phyloP scores from a whole-genome alignment of 92 coral and sea anemone genomes.

The Paragorgia papillata region DNA sequence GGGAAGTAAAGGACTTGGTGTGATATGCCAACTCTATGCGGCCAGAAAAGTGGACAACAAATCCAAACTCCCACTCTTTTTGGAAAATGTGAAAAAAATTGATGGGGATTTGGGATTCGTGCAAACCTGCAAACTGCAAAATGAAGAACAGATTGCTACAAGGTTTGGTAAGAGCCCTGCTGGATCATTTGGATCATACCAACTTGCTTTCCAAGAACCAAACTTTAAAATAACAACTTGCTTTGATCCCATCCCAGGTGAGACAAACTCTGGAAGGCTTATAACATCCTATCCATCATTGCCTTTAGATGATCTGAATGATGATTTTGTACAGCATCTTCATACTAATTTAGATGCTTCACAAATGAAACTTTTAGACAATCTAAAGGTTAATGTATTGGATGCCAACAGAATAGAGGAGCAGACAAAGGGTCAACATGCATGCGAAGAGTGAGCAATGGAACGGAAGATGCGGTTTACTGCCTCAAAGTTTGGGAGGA shows the following conservation, averaged over 20 bases:
- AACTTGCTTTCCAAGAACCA: slow-evolving; percentile 45
- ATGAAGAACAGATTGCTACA: slow-evolving; percentile 46
- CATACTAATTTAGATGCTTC: slow-evolving; percentile 33
- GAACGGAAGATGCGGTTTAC: slow-evolving; percentile 55
- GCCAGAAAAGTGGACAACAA: too few relatives aligned
- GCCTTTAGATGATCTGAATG: slow-evolving; percentile 45
- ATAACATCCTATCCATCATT: slow-evolving; percentile 47
- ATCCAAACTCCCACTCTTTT: too few relatives aligned
- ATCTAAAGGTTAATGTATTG: neutral
- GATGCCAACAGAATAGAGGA: slow-evolving; percentile 42
- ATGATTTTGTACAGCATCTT: slow-evolving; percentile 30
- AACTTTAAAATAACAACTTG: slow-evolving; percentile 37
- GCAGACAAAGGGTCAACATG: slow-evolving; percentile 49
- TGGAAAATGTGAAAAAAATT: slow-evolving; percentile 34
- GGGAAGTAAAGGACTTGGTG: too few relatives aligned
- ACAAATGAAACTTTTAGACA: slow-evolving; percentile 42
- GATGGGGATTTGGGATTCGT: slow-evolving; percentile 55
- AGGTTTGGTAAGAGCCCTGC: slow-evolving; percentile 60
- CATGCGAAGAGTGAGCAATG: slow-evolving; percentile 38
- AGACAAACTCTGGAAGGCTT: neutral
- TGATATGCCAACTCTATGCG: too few relatives aligned
- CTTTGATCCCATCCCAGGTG: slow-evolving; percentile 12
- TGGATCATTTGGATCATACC: slow-evolving; percentile 70
- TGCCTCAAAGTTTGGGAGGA: slow-evolving; percentile 50
- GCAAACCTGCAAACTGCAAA: slow-evolving; percentile 26